phyloP scores from a whole-genome alignment of 2,797 vertebrate species.

The Pempheris klunzingeri region DNA sequence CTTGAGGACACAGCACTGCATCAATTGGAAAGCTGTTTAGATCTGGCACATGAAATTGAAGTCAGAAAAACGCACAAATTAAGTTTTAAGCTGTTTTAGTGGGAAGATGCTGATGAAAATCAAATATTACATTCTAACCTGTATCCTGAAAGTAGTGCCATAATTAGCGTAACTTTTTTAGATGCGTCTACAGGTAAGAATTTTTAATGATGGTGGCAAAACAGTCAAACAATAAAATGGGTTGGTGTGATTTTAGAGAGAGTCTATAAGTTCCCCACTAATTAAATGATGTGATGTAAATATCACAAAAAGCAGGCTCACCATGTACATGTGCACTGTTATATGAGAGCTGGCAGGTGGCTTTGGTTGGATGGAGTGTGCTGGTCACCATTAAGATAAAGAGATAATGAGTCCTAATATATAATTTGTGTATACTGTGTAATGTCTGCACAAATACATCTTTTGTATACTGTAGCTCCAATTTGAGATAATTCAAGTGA shows the following conservation, averaged over 20 bases:
- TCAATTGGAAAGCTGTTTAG: background rate
- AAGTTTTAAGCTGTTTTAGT: slow-evolving; percentile 5
- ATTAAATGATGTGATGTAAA: background rate
- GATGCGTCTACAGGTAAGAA: background rate
- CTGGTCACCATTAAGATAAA: slow-evolving; percentile 5
- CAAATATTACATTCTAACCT: background rate
- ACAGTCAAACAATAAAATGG: background rate
- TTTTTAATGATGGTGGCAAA: background rate
- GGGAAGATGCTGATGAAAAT: slow-evolving; percentile 6
- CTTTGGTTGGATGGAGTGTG: background rate
- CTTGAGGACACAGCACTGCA: background rate
- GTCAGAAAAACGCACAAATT: slow-evolving; percentile 10
- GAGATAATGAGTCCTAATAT: slow-evolving; percentile 12
- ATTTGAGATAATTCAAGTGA: slow-evolving; percentile 6
- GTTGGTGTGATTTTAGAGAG: slow-evolving; percentile 1
- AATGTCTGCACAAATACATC: slow-evolving; percentile 16
- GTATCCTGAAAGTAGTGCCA: background rate
- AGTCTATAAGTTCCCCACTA: background rate
- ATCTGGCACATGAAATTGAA: slow-evolving; percentile 14
- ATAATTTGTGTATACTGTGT: slow-evolving; percentile 5
- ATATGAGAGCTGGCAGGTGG: background rate
- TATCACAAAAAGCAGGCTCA: background rate
- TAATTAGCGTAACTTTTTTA: background rate
- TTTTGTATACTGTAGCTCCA: slow-evolving; percentile 12
- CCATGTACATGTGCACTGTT: background rate